phyloP scores from a whole-genome alignment of 2,113 vertebrate genomes.

The Tautogolabrus adspersus region DNA sequence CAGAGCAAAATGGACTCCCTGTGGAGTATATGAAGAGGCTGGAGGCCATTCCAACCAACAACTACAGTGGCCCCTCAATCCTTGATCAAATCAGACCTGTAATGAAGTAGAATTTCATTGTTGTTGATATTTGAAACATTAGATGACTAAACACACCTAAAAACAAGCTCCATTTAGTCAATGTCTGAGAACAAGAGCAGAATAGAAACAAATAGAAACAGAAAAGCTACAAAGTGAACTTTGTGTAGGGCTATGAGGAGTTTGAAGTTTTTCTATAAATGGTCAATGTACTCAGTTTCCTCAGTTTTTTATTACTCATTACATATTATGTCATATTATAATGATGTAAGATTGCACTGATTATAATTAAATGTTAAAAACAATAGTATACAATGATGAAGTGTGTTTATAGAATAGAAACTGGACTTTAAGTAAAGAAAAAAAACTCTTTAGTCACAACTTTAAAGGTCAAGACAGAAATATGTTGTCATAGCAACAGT shows the following conservation, averaged over 20 bases:
- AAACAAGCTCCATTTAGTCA: neutral
- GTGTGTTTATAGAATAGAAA: no score
- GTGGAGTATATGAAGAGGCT: constrained; percentile 87
- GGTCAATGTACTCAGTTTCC: neutral
- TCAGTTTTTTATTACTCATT: no score
- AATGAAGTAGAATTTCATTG: neutral
- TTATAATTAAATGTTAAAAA: neutral
- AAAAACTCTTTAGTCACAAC: no score
- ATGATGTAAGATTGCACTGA: neutral
- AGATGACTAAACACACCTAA: neutral
- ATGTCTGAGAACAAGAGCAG: neutral
- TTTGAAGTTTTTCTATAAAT: neutral
- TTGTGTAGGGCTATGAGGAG: no score
- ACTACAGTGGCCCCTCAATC: constrained; percentile 84
- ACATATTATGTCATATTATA: no score
- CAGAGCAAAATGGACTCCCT: constrained; percentile 90
- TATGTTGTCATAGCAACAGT: neutral
- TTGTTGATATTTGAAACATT: neutral
- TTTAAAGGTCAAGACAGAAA: no score
- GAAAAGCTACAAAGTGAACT: neutral
- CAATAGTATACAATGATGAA: no score
- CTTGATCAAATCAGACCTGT: constrained; percentile 69
- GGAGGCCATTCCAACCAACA: constrained; percentile 88
- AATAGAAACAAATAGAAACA: neutral
- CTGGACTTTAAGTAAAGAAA: no score